These are phyloP conservation scores for Thalassoma bifasciatum DNA, from an alignment of 2,113 vertebrate genomes.

Conservation along the genomic window DNA sequence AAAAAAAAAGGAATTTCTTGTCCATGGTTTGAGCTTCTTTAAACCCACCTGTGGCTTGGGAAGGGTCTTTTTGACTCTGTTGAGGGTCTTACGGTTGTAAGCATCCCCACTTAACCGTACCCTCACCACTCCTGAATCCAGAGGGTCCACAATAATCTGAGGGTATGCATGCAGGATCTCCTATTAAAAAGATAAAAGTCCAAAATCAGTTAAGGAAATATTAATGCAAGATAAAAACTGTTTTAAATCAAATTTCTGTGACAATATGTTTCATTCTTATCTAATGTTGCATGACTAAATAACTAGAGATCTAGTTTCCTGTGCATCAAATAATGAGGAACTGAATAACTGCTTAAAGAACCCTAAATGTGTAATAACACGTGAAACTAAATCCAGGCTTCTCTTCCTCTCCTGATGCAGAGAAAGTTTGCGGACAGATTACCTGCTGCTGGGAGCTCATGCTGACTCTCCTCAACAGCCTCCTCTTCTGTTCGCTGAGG, in stretches of 20 bases:
- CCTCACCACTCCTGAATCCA: slow-evolving; percentile 85
- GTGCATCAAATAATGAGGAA: too few relatives aligned
- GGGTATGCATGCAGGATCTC: slow-evolving; percentile 89
- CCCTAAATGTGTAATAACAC: too few relatives aligned
- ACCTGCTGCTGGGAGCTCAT: slow-evolving; percentile 90
- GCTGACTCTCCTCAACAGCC: slow-evolving; percentile 87
- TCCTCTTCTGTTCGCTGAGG: slow-evolving; percentile 91
- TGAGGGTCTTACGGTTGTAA: slow-evolving; percentile 95
- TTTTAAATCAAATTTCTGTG: too few relatives aligned
- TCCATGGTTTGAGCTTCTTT: too few relatives aligned
- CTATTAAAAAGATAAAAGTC: slow-evolving; percentile 61
- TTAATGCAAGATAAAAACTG: too few relatives aligned
- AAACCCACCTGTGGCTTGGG: slow-evolving; percentile 89
- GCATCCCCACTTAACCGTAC: slow-evolving; percentile 88
- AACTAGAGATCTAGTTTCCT: too few relatives aligned
- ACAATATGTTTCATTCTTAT: too few relatives aligned
- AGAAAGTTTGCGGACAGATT: slow-evolving; percentile 22
- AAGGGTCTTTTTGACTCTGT: slow-evolving; percentile 91
- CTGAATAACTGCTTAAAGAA: too few relatives aligned
- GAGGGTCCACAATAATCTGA: slow-evolving; percentile 85
- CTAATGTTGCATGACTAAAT: too few relatives aligned
- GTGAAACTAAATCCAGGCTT: not conserved
- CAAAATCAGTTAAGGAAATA: too few relatives aligned
- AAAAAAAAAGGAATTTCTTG: too few relatives aligned
- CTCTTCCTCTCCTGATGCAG: not conserved